A percentile compares a stretch with the other conserved stretches of the same genome.
Conservation (phyloP, 1,140 invertebrate species). For the Helicoverpa zea region DNA sequence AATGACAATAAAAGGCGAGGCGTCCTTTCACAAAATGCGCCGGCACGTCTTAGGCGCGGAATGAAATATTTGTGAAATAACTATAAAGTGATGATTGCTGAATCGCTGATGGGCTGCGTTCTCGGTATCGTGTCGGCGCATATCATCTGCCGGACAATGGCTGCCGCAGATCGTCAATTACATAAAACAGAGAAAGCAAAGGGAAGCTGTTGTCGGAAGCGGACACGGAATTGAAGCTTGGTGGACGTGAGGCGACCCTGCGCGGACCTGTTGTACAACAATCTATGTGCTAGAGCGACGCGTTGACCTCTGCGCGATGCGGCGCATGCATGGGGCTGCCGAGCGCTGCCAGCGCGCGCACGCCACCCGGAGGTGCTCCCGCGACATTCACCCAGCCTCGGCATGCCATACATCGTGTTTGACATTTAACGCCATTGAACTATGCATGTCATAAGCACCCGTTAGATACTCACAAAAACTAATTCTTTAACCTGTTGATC, state of each 20-base stretch:
- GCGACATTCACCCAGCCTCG: conserved; percentile 73
- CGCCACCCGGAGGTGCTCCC: conserved; percentile 46
- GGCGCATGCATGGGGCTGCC: conserved; percentile 31
- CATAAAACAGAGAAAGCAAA: conserved; percentile 76
- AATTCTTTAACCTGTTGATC: conserved; percentile 38
- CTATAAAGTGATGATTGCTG: conserved; percentile 13
- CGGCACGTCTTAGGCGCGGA: conserved; percentile 33
- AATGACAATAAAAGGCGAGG: conserved; percentile 35
- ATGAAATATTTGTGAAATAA: conserved; percentile 41
- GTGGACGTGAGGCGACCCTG: conserved; percentile 74
- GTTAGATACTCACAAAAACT: conserved; percentile 34
- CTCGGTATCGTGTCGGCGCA: conserved; percentile 52
- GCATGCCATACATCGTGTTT: conserved; percentile 51
- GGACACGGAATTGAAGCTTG: conserved; percentile 69
- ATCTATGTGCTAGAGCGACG: conserved; percentile 68
- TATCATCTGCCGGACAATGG: conserved; percentile 36
- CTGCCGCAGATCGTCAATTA: conserved; percentile 55
- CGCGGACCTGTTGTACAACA: conserved; percentile 74
- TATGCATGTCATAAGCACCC: conserved; percentile 48
- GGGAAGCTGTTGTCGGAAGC: conserved; percentile 73
- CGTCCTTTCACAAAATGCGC: conserved; percentile 56
- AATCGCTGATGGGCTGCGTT: neutral
- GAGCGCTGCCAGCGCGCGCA: neutral
- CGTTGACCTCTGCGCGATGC: conserved; percentile 69
- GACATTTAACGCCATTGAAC: conserved; percentile 65